Percentiles rank a stretch among this genome's conserved stretches.
phyloP scores from a whole-genome alignment of 1,140 invertebrate genomes.

The Vollenhovia emeryi region DNA sequence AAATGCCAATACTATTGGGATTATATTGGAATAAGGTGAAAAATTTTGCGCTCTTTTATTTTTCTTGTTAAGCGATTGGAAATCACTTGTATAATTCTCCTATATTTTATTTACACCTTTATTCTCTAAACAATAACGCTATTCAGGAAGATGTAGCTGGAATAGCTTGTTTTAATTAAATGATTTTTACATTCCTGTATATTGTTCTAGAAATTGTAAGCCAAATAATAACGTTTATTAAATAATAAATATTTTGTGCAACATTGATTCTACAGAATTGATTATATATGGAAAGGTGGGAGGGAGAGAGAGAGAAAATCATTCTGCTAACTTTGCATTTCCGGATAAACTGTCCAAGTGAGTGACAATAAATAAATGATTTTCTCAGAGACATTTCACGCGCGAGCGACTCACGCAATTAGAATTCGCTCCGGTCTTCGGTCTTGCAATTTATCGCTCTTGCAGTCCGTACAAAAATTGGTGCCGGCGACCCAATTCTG shows the following conservation, averaged over 20 bases:
- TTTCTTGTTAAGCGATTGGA: background rate
- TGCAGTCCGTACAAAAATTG: slow-evolving; percentile 52
- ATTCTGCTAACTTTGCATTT: background rate
- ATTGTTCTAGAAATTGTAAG: background rate
- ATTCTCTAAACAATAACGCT: background rate
- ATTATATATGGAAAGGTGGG: background rate
- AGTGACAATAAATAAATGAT: slow-evolving; percentile 60
- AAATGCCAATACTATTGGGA: background rate
- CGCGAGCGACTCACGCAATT: slow-evolving; percentile 47
- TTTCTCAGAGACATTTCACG: slow-evolving; percentile 35
- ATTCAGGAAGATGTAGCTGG: background rate
- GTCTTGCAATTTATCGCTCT: slow-evolving; percentile 42
- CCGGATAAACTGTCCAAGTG: slow-evolving; percentile 3
- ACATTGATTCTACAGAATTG: background rate
- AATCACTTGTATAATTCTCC: background rate
- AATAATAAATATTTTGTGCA: background rate
- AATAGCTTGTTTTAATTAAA: background rate
- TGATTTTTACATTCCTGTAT: background rate
- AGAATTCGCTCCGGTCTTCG: slow-evolving; percentile 44
- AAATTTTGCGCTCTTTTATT: background rate
- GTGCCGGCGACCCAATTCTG: slow-evolving; percentile 36
- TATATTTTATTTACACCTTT: background rate
- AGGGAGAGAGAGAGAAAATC: background rate
- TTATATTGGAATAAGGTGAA: background rate
- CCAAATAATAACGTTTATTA: background rate